These are phyloP conservation scores for Erpornis zantholeuca DNA, from an alignment of 2,113 vertebrate species.

Conservation along the genomic window DNA sequence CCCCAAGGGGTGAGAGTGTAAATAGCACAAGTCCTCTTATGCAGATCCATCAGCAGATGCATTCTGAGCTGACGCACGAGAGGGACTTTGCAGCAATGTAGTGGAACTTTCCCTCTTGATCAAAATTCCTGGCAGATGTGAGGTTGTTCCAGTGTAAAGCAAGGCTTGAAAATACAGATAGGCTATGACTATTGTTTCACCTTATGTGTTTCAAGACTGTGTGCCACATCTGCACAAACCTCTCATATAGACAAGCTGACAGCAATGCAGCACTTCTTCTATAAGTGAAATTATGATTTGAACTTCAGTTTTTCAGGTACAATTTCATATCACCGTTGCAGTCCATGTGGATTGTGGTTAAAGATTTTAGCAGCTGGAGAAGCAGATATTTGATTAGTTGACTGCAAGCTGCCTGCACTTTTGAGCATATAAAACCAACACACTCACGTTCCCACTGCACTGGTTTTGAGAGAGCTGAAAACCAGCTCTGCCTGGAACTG, in stretches of 20 bases:
- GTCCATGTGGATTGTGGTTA: neutral
- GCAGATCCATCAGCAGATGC: slow-evolving; percentile 24
- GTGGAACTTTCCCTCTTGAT: neutral
- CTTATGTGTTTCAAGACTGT: neutral
- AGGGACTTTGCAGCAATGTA: neutral
- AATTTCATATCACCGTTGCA: neutral
- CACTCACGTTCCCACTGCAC: neutral
- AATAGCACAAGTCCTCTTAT: slow-evolving; percentile 10
- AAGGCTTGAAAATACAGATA: neutral
- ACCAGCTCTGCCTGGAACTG: neutral
- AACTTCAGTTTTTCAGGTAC: neutral
- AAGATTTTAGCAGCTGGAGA: neutral
- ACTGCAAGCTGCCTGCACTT: neutral
- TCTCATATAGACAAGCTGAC: neutral
- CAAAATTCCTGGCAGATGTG: neutral
- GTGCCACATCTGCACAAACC: neutral
- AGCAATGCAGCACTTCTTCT: neutral
- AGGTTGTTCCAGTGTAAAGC: neutral
- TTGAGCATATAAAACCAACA: neutral
- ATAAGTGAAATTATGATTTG: neutral
- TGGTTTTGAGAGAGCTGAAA: neutral
- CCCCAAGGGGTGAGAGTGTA: neutral
- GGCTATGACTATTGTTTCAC: neutral
- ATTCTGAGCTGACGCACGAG: neutral
- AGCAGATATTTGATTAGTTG: neutral